Conservation (phyloP, 2,888 invertebrate genomes). For the Portevinia maculata region DNA sequence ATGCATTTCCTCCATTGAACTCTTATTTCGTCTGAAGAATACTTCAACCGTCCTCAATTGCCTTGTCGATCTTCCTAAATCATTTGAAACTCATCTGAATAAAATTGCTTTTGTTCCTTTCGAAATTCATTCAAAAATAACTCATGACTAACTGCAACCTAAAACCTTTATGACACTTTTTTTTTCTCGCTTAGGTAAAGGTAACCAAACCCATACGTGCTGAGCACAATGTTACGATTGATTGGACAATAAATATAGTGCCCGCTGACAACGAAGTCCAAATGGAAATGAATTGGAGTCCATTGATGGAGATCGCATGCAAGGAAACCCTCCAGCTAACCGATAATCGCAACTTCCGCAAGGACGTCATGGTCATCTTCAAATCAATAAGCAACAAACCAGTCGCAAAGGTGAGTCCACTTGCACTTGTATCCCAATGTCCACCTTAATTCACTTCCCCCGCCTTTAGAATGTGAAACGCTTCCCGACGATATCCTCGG, state of each 20-base stretch:
- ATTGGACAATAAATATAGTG: constrained; percentile 84
- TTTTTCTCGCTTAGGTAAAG: constrained; percentile 81
- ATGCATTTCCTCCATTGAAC: too few relatives aligned
- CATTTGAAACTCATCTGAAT: too few relatives aligned
- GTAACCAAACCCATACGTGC: constrained; percentile 84
- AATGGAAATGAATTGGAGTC: constrained; percentile 87
- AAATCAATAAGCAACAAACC: constrained; percentile 84
- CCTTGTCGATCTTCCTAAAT: too few relatives aligned
- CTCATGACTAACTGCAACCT: too few relatives aligned
- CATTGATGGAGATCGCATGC: constrained; percentile 85
- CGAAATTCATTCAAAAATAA: too few relatives aligned
- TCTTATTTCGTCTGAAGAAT: too few relatives aligned
- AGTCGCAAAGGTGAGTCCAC: constrained; percentile 76
- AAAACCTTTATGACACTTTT: neutral
- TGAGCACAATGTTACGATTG: constrained; percentile 85
- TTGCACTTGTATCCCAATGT: neutral
- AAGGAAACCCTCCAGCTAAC: constrained; percentile 86
- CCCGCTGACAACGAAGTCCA: constrained; percentile 84
- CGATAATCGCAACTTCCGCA: constrained; percentile 86
- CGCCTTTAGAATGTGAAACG: constrained; percentile 78
- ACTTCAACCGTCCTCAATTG: too few relatives aligned
- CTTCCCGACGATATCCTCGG: constrained; percentile 79
- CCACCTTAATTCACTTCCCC: neutral
- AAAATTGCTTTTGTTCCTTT: too few relatives aligned
- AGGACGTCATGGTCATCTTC: constrained; percentile 87